Percentiles rank a stretch among this genome's conserved stretches.
Conservation (phyloP, 2,888 invertebrate genomes). For the Acleris sparsana region DNA sequence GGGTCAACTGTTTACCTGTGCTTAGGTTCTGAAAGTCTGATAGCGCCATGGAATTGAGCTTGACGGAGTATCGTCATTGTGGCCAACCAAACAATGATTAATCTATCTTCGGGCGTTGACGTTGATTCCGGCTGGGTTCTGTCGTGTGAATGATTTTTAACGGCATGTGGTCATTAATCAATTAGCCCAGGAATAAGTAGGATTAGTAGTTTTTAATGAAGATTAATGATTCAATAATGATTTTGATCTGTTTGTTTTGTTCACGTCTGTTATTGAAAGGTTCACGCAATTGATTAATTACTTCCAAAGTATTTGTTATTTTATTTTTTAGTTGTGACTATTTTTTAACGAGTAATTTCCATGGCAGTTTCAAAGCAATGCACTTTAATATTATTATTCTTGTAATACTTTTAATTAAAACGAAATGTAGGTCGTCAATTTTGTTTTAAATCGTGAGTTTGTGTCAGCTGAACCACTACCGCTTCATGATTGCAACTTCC, state of each 20-base stretch:
- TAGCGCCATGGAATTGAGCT: constrained; percentile 62
- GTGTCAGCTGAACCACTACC: too few relatives aligned
- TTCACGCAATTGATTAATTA: constrained; percentile 1
- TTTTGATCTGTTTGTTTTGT: constrained; percentile 13
- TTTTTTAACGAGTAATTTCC: too few relatives aligned
- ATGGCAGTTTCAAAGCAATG: too few relatives aligned
- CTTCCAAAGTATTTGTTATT: not conserved
- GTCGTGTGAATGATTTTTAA: constrained; percentile 6
- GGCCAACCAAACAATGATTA: not conserved
- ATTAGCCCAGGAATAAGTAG: not conserved
- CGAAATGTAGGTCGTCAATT: too few relatives aligned
- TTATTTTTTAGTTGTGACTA: too few relatives aligned
- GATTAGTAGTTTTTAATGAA: constrained; percentile 16
- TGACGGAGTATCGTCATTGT: constrained; percentile 40
- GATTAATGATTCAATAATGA: constrained; percentile 6
- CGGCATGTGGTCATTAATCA: not conserved
- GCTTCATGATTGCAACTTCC: too few relatives aligned
- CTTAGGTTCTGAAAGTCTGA: constrained; percentile 50
- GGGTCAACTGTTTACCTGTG: constrained; percentile 49
- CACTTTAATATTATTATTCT: too few relatives aligned
- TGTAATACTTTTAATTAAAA: too few relatives aligned
- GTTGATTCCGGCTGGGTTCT: not conserved
- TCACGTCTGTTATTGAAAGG: constrained; percentile 13
- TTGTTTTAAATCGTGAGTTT: too few relatives aligned
- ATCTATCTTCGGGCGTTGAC: not conserved